phyloP scores from a whole-genome alignment of 2,113 vertebrate genomes.

The Oncorhynchus masou region DNA sequence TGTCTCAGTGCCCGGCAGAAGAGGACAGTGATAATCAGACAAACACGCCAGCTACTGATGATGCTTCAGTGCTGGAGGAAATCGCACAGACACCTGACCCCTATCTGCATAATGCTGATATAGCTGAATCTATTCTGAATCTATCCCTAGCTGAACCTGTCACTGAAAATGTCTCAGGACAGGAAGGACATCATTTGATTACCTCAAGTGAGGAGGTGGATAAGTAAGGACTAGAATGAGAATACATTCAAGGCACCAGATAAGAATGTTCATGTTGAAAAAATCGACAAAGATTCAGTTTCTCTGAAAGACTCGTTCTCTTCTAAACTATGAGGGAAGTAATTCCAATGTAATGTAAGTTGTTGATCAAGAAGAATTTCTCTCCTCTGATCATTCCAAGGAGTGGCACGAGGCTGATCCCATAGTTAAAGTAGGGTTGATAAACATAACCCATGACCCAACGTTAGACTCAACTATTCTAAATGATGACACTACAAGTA shows the following conservation, averaged over 20 bases:
- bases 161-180: slow-evolving; percentile 6
- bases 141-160: background rate
- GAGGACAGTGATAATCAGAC: background rate
- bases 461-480: background rate
- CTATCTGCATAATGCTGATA: background rate
- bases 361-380: background rate
- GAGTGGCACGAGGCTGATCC: background rate
- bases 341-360: background rate
- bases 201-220: background rate
- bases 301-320: background rate
- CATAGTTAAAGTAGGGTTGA: background rate
- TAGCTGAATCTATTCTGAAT: background rate
- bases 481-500: background rate
- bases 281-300: background rate
- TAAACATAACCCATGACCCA: background rate
- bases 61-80: background rate
- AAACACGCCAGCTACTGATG: background rate
- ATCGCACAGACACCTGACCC: background rate
- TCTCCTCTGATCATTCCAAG: slow-evolving; percentile 1
- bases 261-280: background rate
- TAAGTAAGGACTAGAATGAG: background rate
- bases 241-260: background rate
- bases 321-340: background rate
- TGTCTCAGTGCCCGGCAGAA: background rate
- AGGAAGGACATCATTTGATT: background rate